Conservation (phyloP, 2,113 vertebrate genomes). For the Patagioenas fasciata region DNA sequence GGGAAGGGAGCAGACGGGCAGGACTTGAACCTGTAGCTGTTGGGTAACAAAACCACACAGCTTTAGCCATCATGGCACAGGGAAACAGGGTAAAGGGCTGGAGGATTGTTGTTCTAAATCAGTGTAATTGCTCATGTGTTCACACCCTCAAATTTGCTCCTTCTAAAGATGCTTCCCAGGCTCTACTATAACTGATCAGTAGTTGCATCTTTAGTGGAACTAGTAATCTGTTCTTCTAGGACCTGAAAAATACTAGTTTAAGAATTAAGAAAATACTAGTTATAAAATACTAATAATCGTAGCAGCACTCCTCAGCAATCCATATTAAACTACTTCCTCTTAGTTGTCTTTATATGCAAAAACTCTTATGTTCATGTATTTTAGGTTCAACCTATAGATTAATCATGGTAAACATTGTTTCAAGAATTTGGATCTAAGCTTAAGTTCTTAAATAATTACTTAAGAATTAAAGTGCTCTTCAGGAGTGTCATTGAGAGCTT, state of each 20-base stretch:
- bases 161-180: neutral
- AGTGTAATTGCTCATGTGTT: rapidly evolving
- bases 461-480: neutral
- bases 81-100: neutral
- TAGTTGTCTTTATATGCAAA: neutral
- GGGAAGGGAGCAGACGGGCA: neutral
- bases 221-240: neutral
- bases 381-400: neutral
- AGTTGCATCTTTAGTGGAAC: neutral
- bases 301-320: neutral
- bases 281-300: neutral
- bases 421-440: neutral
- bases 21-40: neutral
- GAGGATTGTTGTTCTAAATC: neutral
- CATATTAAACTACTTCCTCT: neutral
- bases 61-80: neutral
- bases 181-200: neutral
- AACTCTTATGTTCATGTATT: neutral
- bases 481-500: neutral
- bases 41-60: rapidly evolving
- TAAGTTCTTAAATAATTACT: neutral
- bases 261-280: neutral
- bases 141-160: neutral
- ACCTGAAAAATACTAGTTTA: neutral
- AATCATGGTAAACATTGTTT: neutral